These are phyloP conservation scores for Villa cingulata DNA, from an alignment of 2,888 invertebrate species.

Conservation along the genomic window DNA sequence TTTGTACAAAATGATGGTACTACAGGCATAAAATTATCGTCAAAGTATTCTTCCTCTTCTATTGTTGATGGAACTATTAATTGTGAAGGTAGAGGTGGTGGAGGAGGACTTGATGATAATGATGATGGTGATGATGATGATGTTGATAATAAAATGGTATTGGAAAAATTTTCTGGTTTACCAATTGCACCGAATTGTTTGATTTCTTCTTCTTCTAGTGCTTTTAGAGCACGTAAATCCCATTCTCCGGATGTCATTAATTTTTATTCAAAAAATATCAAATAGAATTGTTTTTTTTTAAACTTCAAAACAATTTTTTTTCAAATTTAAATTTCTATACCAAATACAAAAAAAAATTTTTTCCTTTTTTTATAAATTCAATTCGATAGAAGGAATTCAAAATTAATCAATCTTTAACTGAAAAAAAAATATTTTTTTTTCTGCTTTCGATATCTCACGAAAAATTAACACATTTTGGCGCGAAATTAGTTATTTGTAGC, in stretches of 20 bases:
- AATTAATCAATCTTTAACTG: too few species aligned
- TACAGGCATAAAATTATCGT: slow-evolving; percentile 3
- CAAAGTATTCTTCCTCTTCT: slow-evolving; percentile 12
- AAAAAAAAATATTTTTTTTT: too few species aligned
- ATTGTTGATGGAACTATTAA: not conserved
- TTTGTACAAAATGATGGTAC: slow-evolving; percentile 5
- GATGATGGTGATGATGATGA: slow-evolving; percentile 13
- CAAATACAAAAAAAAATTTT: too few species aligned
- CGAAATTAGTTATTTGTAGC: too few species aligned
- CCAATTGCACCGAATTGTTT: slow-evolving; percentile 31
- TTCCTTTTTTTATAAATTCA: too few species aligned
- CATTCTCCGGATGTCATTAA: slow-evolving; percentile 36
- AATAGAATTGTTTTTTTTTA: not conserved
- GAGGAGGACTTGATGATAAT: slow-evolving; percentile 14
- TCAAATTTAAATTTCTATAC: too few species aligned
- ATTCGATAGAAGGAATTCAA: too few species aligned
- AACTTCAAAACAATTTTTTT: too few species aligned
- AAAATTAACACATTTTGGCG: too few species aligned
- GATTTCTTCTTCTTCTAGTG: slow-evolving; percentile 35
- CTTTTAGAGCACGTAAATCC: slow-evolving; percentile 35
- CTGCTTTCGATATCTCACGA: too few species aligned
- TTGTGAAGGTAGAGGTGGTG: slow-evolving; percentile 20
- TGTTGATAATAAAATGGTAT: slow-evolving; percentile 20
- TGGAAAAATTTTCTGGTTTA: slow-evolving; percentile 26
- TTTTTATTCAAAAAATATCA: not conserved